phyloP scores from a whole-genome alignment of 2,888 invertebrate genomes.

The Lamproptera curius region DNA sequence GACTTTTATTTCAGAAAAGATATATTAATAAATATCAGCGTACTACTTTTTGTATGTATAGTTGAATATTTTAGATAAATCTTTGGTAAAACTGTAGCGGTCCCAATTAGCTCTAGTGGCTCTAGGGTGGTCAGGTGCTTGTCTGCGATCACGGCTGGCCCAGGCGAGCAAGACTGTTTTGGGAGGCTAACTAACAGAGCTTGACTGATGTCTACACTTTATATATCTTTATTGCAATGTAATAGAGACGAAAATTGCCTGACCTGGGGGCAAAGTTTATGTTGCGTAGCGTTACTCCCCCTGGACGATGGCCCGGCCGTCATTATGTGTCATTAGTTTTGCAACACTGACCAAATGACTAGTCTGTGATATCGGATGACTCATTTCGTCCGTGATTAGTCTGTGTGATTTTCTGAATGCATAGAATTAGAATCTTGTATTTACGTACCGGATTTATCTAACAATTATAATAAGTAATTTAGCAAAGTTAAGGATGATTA shows the following conservation, averaged over 20 bases:
- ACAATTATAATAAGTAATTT: neutral
- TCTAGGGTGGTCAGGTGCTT: conserved; percentile 65
- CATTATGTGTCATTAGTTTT: conserved; percentile 78
- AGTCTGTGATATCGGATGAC: conserved; percentile 73
- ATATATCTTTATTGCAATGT: conserved; percentile 28
- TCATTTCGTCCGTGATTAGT: conserved; percentile 70
- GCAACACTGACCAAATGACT: conserved; percentile 78
- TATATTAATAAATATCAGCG: no score
- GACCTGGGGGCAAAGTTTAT: conserved; percentile 28
- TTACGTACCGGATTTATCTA: conserved; percentile 1
- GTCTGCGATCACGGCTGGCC: conserved; percentile 50
- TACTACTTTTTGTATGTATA: no score
- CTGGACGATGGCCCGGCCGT: conserved; percentile 58
- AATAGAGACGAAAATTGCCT: conserved; percentile 42
- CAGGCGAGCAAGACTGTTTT: conserved; percentile 55
- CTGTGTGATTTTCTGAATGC: conserved; percentile 58
- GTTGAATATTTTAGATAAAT: no score
- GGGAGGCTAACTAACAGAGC: conserved; percentile 65
- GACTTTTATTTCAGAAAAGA: no score
- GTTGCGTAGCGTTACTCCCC: conserved; percentile 43
- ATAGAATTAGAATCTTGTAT: conserved; percentile 23
- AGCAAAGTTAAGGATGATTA: neutral
- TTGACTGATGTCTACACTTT: conserved; percentile 50
- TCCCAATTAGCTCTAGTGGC: conserved; percentile 53
- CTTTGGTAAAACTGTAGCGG: conserved; percentile 16